Percentiles rank a stretch among this genome's conserved stretches.
Conservation (phyloP, 2,113 vertebrate species). For the Laterallus jamaicensis region DNA sequence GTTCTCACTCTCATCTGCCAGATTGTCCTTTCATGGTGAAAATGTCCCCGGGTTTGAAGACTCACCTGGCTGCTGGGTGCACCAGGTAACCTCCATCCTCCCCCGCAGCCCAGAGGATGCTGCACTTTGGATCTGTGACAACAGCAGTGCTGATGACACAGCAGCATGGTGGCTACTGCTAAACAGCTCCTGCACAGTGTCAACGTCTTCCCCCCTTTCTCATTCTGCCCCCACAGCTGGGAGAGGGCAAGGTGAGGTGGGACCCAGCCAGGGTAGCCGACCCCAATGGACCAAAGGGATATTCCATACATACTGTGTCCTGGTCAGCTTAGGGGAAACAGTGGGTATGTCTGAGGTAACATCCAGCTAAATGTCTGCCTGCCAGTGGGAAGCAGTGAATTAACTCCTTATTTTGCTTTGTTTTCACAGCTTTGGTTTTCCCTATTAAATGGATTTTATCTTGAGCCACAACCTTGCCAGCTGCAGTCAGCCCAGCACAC, state of each 20-base stretch:
- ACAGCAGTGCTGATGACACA: not conserved
- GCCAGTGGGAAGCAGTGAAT: not conserved
- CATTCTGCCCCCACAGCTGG: not conserved
- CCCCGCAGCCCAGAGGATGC: not conserved
- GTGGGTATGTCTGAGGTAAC: not conserved
- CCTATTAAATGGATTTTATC: not conserved
- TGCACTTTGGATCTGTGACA: not conserved
- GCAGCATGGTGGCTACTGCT: not conserved
- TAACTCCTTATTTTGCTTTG: not conserved
- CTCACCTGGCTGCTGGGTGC: not conserved
- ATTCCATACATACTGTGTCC: accelerated
- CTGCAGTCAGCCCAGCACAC: not conserved
- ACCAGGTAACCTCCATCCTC: not conserved
- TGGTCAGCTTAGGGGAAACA: not conserved
- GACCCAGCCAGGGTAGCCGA: not conserved
- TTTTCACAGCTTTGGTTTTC: not conserved
- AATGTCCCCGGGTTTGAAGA: not conserved
- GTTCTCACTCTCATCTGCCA: not conserved
- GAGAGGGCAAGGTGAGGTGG: not conserved
- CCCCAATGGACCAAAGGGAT: not conserved
- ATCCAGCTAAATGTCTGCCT: not conserved
- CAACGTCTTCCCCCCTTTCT: not conserved
- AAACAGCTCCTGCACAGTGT: not conserved
- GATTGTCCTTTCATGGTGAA: not conserved
- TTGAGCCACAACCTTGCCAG: not conserved